These are phyloP conservation scores for Eira barbara DNA, from an alignment of 2,113 vertebrate genomes.

Conservation along the genomic window DNA sequence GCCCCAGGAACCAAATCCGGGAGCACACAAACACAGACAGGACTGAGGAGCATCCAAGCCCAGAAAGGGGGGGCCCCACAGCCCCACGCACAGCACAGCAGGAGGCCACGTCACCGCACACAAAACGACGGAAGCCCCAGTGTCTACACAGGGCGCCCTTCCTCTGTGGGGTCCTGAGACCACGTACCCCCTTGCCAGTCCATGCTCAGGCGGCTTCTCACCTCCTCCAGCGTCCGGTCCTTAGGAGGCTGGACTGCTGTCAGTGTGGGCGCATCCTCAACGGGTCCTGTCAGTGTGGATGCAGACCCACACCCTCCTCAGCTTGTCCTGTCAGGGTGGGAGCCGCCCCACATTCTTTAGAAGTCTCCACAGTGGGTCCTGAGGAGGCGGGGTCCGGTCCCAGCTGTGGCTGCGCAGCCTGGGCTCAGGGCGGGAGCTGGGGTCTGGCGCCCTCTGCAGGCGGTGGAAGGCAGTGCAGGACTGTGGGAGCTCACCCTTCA, in stretches of 20 bases:
- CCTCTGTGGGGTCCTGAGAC: background rate
- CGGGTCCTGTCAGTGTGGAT: background rate
- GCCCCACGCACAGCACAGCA: background rate
- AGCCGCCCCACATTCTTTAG: no score
- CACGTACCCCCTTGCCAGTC: background rate
- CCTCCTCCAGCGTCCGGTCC: background rate
- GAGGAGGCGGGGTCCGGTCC: no score
- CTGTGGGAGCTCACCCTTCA: no score
- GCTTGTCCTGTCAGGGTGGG: no score
- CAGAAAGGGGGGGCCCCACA: background rate
- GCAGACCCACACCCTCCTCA: no score
- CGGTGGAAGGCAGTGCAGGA: background rate
- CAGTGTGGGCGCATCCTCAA: background rate
- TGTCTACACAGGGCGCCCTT: background rate
- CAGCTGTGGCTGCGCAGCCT: no score
- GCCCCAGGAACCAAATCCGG: background rate
- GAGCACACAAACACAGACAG: background rate
- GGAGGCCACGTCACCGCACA: no score
- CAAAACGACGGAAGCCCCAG: fast-evolving
- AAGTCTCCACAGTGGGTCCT: no score
- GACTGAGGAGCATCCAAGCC: background rate
- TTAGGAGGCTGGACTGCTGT: background rate
- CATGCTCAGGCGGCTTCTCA: background rate
- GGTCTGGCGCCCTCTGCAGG: no score
- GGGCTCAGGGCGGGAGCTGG: no score